phyloP scores from a whole-genome alignment of 1,140 invertebrate species.

The Cecropterus lyciades region DNA sequence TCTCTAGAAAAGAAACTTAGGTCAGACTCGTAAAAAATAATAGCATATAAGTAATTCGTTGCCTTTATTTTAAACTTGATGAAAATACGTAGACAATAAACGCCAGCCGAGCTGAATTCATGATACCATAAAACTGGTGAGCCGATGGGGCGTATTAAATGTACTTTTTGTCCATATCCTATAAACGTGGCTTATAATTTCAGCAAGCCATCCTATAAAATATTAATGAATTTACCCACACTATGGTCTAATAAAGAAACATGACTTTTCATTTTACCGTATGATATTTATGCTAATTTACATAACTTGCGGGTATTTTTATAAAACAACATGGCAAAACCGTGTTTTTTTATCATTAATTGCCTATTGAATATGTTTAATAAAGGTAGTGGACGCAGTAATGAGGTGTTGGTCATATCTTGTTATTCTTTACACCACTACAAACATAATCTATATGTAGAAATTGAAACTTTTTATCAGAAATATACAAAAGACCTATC shows the following conservation, averaged over 20 bases:
- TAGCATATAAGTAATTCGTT: slow-evolving; percentile 5
- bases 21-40: background rate
- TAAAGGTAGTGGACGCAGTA: too few relatives aligned
- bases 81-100: slow-evolving; percentile 18
- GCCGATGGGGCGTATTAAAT: background rate
- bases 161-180: background rate
- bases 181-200: slow-evolving; percentile 14
- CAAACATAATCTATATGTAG: too few relatives aligned
- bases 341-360: too few relatives aligned
- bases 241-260: background rate
- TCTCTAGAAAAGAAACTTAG: too few relatives aligned
- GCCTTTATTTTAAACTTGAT: slow-evolving; percentile 15
- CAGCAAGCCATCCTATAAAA: background rate
- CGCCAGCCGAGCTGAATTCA: slow-evolving; percentile 19
- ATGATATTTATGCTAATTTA: background rate
- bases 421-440: too few relatives aligned
- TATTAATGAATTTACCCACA: slow-evolving; percentile 7
- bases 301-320: too few relatives aligned
- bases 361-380: too few relatives aligned
- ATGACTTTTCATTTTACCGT: background rate
- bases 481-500: too few relatives aligned
- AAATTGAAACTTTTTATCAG: too few relatives aligned
- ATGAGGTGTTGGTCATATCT: too few relatives aligned
- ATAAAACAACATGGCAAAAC: too few relatives aligned
- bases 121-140: slow-evolving; percentile 11